A percentile compares a stretch with the other conserved stretches of the same genome.
phyloP scores from a whole-genome alignment of 2,888 invertebrate genomes.

The Caenorhabditis sp. region DNA sequence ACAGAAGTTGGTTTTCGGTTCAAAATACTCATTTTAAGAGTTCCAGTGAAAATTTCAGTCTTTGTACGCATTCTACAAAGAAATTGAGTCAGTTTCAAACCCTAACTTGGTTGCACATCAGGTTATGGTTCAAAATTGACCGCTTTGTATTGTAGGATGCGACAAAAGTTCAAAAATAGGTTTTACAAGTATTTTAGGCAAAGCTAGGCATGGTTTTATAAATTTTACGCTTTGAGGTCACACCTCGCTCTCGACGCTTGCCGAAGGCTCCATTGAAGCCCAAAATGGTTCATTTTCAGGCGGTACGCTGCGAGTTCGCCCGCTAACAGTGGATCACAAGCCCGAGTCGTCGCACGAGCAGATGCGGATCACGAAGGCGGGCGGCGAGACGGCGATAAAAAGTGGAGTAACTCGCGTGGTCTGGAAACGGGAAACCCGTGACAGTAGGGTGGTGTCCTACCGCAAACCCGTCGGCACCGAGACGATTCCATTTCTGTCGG shows the following conservation, averaged over 20 bases:
- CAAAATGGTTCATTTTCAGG: conserved; percentile 13
- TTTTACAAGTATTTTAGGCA: too few species aligned
- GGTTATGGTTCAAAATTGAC: too few species aligned
- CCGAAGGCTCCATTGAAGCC: background rate
- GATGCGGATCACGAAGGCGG: conserved; percentile 85
- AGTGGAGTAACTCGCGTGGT: conserved; percentile 94
- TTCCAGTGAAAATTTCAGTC: too few species aligned
- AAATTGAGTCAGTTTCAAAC: too few species aligned
- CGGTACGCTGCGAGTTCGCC: too few species aligned
- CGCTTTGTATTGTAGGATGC: too few species aligned
- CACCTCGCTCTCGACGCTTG: background rate
- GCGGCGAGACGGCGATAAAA: conserved; percentile 82
- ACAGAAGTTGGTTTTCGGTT: background rate
- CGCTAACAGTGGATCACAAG: conserved; percentile 94
- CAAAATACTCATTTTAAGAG: too few species aligned
- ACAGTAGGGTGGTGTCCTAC: conserved; percentile 86
- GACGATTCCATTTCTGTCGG: conserved; percentile 94
- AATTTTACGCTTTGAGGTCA: too few species aligned
- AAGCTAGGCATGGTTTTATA: too few species aligned
- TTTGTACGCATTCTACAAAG: too few species aligned
- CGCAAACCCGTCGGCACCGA: conserved; percentile 90
- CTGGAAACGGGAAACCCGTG: conserved; percentile 98
- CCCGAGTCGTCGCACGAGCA: conserved; percentile 91
- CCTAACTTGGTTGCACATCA: too few species aligned
- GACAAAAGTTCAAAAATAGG: too few species aligned